Percentiles rank a stretch among this genome's conserved stretches.
These are phyloP conservation scores for Pseudomyrmex pallidus DNA, from an alignment of 1,140 invertebrate genomes.

Conservation along the genomic window DNA sequence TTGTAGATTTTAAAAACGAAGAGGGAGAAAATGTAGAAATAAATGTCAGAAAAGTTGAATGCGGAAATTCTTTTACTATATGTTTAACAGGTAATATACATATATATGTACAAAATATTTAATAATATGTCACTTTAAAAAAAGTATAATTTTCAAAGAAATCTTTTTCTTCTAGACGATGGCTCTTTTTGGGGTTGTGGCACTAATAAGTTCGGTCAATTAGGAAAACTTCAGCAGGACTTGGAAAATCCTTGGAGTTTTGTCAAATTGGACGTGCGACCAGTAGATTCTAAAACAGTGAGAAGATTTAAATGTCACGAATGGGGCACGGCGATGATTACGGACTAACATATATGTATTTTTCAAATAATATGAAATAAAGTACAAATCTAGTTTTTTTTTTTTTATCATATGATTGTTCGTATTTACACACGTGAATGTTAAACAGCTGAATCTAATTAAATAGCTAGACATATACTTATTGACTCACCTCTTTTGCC, in stretches of 20 bases:
- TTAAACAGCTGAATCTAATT: not conserved
- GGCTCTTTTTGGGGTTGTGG: slow-evolving; percentile 89
- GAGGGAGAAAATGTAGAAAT: slow-evolving; percentile 80
- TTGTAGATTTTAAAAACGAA: slow-evolving; percentile 86
- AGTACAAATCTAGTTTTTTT: slow-evolving; percentile 34
- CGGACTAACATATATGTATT: slow-evolving; percentile 27
- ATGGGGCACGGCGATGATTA: slow-evolving; percentile 76
- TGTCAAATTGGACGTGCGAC: slow-evolving; percentile 69
- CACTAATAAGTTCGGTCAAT: slow-evolving; percentile 91
- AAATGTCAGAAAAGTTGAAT: slow-evolving; percentile 87
- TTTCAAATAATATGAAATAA: slow-evolving; percentile 24
- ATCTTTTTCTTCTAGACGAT: slow-evolving; percentile 83
- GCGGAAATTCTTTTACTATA: slow-evolving; percentile 89
- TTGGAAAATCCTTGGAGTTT: slow-evolving; percentile 68
- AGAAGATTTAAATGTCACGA: slow-evolving; percentile 80
- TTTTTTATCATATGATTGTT: not conserved
- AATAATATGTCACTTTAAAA: not conserved
- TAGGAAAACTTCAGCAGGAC: slow-evolving; percentile 83
- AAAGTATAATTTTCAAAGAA: not conserved
- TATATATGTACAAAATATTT: slow-evolving; percentile 27
- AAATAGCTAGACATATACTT: not conserved
- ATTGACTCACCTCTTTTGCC: not conserved
- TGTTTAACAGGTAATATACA: slow-evolving; percentile 84
- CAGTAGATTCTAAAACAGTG: slow-evolving; percentile 57
- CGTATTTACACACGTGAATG: not conserved